Percentiles rank a stretch among this genome's conserved stretches.
phyloP scores from a whole-genome alignment of 1,140 invertebrate species.

The Scaptomyza montana region DNA sequence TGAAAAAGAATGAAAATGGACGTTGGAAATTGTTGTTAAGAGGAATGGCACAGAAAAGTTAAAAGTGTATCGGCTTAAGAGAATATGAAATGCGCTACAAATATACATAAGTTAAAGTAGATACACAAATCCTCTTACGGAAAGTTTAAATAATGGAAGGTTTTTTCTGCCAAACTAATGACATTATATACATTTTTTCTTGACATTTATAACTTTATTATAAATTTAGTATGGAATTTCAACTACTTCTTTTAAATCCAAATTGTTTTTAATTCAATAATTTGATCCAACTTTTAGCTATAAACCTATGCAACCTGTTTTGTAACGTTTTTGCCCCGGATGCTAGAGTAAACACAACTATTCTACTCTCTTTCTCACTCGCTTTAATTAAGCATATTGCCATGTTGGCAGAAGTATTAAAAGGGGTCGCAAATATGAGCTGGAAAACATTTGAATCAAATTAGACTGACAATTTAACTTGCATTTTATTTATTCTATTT shows the following conservation, averaged over 20 bases:
- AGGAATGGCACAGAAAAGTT: neutral
- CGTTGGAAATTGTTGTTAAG: slow-evolving; percentile 2
- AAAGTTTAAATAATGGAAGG: too few relatives aligned
- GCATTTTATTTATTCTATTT: slow-evolving; percentile 37
- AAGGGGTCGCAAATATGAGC: slow-evolving; percentile 34
- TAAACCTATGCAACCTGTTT: neutral
- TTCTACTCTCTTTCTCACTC: neutral
- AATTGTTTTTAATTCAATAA: neutral
- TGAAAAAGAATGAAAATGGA: neutral
- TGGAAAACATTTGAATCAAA: slow-evolving; percentile 51
- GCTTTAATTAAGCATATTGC: neutral
- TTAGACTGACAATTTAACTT: slow-evolving; percentile 64
- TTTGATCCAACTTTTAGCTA: neutral
- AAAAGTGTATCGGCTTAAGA: neutral
- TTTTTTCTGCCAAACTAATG: too few relatives aligned
- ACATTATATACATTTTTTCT: too few relatives aligned
- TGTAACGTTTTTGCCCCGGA: neutral
- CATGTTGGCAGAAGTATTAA: slow-evolving; percentile 2
- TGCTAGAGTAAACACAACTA: slow-evolving; percentile 20
- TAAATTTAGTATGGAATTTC: neutral
- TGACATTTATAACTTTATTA: too few relatives aligned
- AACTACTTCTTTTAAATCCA: neutral
- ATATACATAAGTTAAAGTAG: too few relatives aligned
- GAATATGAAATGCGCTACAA: slow-evolving; percentile 1
- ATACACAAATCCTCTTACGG: too few relatives aligned